Base-by-base conservation (phyloP, 1,140 invertebrate species). In the Cyphomyrmex costatus region DNA sequence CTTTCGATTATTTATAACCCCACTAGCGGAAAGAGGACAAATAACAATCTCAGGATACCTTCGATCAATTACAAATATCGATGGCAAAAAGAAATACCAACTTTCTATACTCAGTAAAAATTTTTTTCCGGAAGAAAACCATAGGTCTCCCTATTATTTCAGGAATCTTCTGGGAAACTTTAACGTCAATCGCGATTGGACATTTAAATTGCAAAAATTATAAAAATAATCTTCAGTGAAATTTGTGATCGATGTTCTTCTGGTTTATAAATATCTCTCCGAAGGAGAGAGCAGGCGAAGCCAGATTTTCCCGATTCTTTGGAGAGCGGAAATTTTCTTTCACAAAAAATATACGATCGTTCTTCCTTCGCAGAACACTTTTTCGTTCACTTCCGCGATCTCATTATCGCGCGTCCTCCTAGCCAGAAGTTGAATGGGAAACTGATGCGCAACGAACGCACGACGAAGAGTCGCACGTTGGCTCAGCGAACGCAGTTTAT, bases 391-490 rank as follows among this genome's bases (percentile, higher is more conserved):
- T 46, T 21, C 58, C 49, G 21, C 16, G 24, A 60, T 63, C 19
- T 49, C 12, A n/a, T 58, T 56, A 53, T 83, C 49, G 33, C 42
- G 27, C 56, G 68, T 53, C 36, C 63, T 82, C 49, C 21, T 80
- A 16, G n/a, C 49, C 33, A 63, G 46, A 78, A 58, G 73, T 30
- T 49, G 6, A 27, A 65, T 65, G 61, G 73, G 14, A 63, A 85
- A 85, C 82, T 85, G 82, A 68, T n/a, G 76, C 24, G 83, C 16
- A 30, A 78, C 73, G 51, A 58, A 65, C 33, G n/a, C 49, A 42
- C 51, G 80, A 74, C 74, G 65, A 85, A 53, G 61, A 79, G 53
- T 16, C 30, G 24, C 71, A 74, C 56, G 56, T 33, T 19, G 36
- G 12, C 60, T 30, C 60, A n/a, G 19, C 60, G 60, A 65, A 30